Evolutionary conservation across 2,797 vertebrate species (phyloP).

Genomic region (Acanthurus leucopareius): DNA sequence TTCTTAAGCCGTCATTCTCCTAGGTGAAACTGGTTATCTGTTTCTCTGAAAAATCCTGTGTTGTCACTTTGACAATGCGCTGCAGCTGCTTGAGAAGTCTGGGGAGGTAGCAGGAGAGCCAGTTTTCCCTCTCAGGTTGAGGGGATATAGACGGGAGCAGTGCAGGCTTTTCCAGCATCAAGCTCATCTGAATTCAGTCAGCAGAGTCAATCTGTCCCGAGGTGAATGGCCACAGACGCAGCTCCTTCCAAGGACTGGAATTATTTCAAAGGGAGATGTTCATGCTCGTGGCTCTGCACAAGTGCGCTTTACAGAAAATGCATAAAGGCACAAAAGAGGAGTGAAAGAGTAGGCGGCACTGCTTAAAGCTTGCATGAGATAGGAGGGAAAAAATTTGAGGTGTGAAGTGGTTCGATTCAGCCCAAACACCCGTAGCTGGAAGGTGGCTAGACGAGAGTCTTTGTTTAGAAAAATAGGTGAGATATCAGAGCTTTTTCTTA

Average conservation of each 20-base stretch:
- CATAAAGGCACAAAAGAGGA: conserved; percentile 44
- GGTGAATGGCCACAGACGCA: conserved; percentile 77
- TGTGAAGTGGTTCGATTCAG: conserved; percentile 40
- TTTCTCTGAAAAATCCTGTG: conserved; percentile 38
- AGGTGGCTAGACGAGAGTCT: conserved; percentile 21
- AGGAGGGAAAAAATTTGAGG: conserved; percentile 20
- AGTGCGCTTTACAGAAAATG: conserved; percentile 58
- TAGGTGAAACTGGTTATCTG: conserved; percentile 37
- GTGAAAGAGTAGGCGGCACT: conserved; percentile 23
- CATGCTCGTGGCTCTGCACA: conserved; percentile 51
- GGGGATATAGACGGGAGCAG: conserved; percentile 19
- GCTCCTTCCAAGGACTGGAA: conserved; percentile 71
- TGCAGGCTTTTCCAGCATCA: conserved; percentile 42
- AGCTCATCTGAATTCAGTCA: conserved; percentile 84
- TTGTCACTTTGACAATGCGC: conserved; percentile 49
- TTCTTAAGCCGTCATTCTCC: conserved; percentile 36
- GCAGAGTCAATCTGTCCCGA: conserved; percentile 77
- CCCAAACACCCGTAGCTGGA: conserved; percentile 7
- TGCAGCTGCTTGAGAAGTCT: conserved; percentile 46
- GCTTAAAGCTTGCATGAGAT: conserved; percentile 37
- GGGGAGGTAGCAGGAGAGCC: conserved; percentile 27
- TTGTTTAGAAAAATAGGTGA: conserved; percentile 26
- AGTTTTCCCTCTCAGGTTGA: conserved; percentile 24
- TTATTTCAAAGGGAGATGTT: conserved; percentile 75
- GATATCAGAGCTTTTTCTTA: not conserved